Evolutionary conservation across 2,113 vertebrate species (phyloP), one percentile per base, ranked within the genome.

Genomic region (Pterocles burchelli): DNA sequence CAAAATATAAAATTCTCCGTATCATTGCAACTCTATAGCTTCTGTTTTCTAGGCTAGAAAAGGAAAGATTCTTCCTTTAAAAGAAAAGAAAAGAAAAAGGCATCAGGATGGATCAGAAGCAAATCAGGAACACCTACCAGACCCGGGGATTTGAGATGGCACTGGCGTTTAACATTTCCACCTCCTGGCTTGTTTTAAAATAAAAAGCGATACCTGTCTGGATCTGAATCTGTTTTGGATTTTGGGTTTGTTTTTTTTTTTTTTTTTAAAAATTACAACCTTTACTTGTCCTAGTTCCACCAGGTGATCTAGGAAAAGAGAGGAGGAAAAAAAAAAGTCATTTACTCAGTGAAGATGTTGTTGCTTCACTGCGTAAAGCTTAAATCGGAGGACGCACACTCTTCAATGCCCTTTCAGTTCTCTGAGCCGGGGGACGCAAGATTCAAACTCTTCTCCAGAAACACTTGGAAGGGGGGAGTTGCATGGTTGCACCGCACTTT

Each of bases 41-140:
- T 77, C 51, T 61, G 18, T 29, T 88, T 83, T n/a, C 49, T 54
- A 78, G 54, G 31, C 1, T 21, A 82, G 29, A 46, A 55, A 67
- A 70, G 2, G 16, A 58, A 68, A 75, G 3, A 45, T n/a, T 61
- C 15, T 33, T 76, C 29, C 33, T 31, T 48, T 19, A 85, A 68
- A 52, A 72, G 6, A 52, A 59, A 52, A 72, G 6, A 52, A 59
- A 85, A 76, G 25, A 34, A 49, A 83, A 51, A 41, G 11, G 7
- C 13, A 63, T 4, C 9, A 38, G 58, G 26, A 36, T 18, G 71
- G 26, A 43, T 46, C 8, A 36, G 55, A 88, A 91, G 21, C 28
- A 48, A 86, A 85, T 70, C 12, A n/a, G 17, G 49, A 91, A 91
- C 61, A 93, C 65, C 90, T 88, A 91, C 85, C 79, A 72, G 65